Percentiles rank a stretch among this genome's conserved stretches.
Conservation (phyloP, 1,140 invertebrate genomes). For the Cotesia typhae region DNA sequence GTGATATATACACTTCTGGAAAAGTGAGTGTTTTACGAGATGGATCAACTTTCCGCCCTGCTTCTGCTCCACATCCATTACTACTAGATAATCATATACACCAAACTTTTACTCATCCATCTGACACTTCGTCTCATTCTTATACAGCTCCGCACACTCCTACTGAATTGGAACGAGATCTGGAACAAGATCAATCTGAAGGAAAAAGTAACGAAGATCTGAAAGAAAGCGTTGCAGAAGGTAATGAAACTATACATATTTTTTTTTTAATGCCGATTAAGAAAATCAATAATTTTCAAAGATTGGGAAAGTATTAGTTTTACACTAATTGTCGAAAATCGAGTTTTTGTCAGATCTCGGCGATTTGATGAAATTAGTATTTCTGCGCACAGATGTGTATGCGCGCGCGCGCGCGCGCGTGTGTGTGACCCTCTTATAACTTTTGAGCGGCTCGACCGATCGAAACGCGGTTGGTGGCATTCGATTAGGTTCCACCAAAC, state of each 20-base stretch:
- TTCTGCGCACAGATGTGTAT: too few species aligned
- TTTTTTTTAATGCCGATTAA: background rate
- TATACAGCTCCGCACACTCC: slow-evolving; percentile 62
- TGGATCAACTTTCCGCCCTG: slow-evolving; percentile 68
- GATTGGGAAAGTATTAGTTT: too few species aligned
- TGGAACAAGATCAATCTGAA: slow-evolving; percentile 56
- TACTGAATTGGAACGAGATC: slow-evolving; percentile 60
- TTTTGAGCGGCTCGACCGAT: too few species aligned
- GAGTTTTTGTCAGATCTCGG: too few species aligned
- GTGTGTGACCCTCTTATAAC: too few species aligned
- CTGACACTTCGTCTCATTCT: slow-evolving; percentile 55
- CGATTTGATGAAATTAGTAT: too few species aligned
- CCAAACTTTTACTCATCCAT: slow-evolving; percentile 56
- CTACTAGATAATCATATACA: slow-evolving; percentile 61
- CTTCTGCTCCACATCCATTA: slow-evolving; percentile 69
- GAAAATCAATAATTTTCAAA: too few species aligned
- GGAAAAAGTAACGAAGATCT: slow-evolving; percentile 57
- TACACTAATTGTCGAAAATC: too few species aligned
- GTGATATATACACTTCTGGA: slow-evolving; percentile 64
- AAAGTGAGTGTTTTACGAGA: slow-evolving; percentile 75
- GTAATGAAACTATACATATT: slow-evolving; percentile 40
- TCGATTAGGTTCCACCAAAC: too few species aligned
- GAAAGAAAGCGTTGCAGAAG: slow-evolving; percentile 63
- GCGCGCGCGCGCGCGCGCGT: too few species aligned
- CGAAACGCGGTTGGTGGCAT: too few species aligned